Evolutionary conservation across 2,797 vertebrate species (phyloP), one percentile per base, ranked within the genome.

Genomic region (Danio jaintianensis): DNA sequence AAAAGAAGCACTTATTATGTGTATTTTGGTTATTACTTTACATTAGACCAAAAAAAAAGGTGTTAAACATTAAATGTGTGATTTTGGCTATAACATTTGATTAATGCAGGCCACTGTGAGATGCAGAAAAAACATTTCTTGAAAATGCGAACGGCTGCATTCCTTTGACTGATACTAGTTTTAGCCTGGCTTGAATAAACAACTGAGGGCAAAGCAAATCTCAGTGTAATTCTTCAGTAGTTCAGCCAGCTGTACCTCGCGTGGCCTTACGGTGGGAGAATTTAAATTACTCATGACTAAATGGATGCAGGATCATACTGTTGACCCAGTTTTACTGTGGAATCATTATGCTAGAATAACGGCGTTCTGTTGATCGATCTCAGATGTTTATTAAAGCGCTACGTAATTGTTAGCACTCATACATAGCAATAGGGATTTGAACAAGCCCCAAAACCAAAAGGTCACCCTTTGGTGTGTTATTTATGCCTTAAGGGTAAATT

Each of bases 231-330:
- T 55, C 78, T 72, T 66, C 50, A 55, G 69, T 64, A 56, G 78
- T 79, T 73, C 47, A 43, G 69, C 40, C 78, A 80, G 61, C 59
- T 66, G 69, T 48, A 45, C 48, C 50, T 72, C 50, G 13, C 36
- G 52, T 13, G 1, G 56, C 45, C 48, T 40, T 62, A 67, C 55
- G 29, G 52, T 63, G 73, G 43, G 70, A 61, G 47, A 69, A 68
- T 78, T 79, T 38, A 70, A 71, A 82, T 82, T 72, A 79, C 66
- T 75, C 56, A 10, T 77, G 72, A 20, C 69, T 80, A 72, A 63
- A 71, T 61, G 76, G 55, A 80, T 56, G 36, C 48, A 62, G 36
- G 58, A 70, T 64, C 40, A 73, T 66, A 40, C 50, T 56, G 50
- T 42, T 73, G 78, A 80, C 78, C 50, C 61, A 80, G 48, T 80